Base-by-base conservation (phyloP, 2,113 vertebrate species). In the Xiphophorus couchianus region DNA sequence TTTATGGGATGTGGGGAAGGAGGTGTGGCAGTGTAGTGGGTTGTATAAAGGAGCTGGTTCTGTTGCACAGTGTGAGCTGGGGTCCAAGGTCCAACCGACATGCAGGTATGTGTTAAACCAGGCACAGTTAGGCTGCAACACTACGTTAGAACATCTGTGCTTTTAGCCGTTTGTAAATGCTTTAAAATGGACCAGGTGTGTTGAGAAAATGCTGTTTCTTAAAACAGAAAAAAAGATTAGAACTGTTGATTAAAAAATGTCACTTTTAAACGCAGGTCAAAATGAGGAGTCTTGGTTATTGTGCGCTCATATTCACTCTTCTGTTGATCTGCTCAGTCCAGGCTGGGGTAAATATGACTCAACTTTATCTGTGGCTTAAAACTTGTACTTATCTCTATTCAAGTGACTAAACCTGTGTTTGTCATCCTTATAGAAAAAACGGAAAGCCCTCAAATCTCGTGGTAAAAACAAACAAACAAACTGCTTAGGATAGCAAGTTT, bases 281-380 rank as follows among this genome's bases (percentile, higher is more conserved):
- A 51, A 87, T 89, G 86, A 80, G 65, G 71, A 76, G 15, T 29
- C 37, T 28, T 17, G 25, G n/a, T 4, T 77, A 1, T 39, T 62
- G 25, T 37, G 61, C 33, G 5, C 30, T 90, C n/a, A 31, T 76
- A 19, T 58, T 88, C 30, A 3, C 61, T 13, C 58, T 71, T 62
- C 61, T 90, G n/a, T 28, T 75, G 33, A 67, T 37, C 71, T 62
- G 30, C 66, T 67, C 78, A 12, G 76, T n/a, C 19, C 86, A 90
- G 13, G 17, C 77, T 11, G 0, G 29, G 5, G 78, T 87, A 86
- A 74, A 60, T 61, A 66, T 22, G 8, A 37, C 58, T 44, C 9
- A 42, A 4, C 4, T 30, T 15, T 65, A 6, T 28, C 14, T 73
- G 8, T 25, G 9, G 60, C 51, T 62, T 31, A 62, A 11, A 35